Base-by-base conservation (phyloP, 2,888 invertebrate species). In the Ennomos fuscantarius region DNA sequence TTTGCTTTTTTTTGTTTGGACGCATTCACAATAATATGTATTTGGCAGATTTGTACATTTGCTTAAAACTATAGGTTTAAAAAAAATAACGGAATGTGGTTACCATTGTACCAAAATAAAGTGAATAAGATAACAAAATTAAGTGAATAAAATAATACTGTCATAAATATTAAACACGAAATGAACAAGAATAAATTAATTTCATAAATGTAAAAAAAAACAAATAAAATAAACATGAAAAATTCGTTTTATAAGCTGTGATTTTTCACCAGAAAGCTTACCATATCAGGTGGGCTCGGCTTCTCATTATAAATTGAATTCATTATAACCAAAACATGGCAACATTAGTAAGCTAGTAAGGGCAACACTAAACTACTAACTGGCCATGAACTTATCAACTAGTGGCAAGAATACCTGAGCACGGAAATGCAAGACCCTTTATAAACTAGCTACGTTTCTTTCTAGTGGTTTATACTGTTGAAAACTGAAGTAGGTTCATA, bases 401-500 rank as follows among this genome's bases (percentile, higher is more conserved):
- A 78, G 65, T 84, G 84, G 85, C 84, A 81, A 82, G 81, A 78
- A 71, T 76, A 69, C 68, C 73, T 79, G 80, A 82, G 83, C 82
- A 72, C 69, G 64, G 67, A 71, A 69, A 70, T 63, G 57, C 57
- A 41, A 39, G 44, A 48, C 47, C 47, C n/a, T 57, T 58, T 39
- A 34, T 31, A 46, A 43, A 44, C 44, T 52, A 58, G 48, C 52
- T 58, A 52, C 57, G 48, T 52, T 53, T 36, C 32, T 11, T 36
- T 56, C 37, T n/a, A 47, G 37, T 33, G 33, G 50, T 41, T 33
- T 6, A 3, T 47, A 45, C 49, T 2, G 11, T 39, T 39, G 43
- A 39, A 43, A 31, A 12, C 51, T 51, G 46, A 46, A 56, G 49
- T 31, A 24, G 5, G n/a, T 15, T 24, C 24, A 24, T 24, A 24